phyloP scores from a whole-genome alignment of 2,888 invertebrate species.

The Microdon myrmicae region DNA sequence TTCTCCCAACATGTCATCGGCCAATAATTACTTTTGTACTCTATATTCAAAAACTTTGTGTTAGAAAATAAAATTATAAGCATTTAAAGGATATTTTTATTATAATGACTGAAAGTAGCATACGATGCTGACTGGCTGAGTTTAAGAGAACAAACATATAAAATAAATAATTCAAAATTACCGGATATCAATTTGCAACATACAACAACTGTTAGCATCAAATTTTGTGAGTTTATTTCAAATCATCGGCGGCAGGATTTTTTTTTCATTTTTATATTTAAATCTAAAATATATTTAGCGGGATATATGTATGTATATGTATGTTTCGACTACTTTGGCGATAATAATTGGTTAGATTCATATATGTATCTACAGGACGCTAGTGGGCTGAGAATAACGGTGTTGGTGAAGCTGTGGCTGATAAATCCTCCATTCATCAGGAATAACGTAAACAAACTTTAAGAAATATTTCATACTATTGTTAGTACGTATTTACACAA shows the following conservation, averaged over 20 bases:
- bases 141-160: slow-evolving; percentile 19
- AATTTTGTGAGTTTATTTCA: slow-evolving; percentile 13
- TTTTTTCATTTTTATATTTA: slow-evolving; percentile 7
- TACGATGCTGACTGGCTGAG: slow-evolving; percentile 55
- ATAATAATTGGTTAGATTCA: slow-evolving; percentile 9
- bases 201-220: slow-evolving; percentile 42
- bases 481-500: not conserved
- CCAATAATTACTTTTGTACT: too few relatives aligned
- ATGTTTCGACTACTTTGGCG: slow-evolving; percentile 1
- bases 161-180: slow-evolving; percentile 42
- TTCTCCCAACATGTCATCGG: too few relatives aligned
- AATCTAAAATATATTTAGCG: slow-evolving; percentile 45
- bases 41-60: too few relatives aligned
- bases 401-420: slow-evolving; percentile 66
- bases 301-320: slow-evolving; percentile 21
- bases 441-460: slow-evolving; percentile 67
- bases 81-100: slow-evolving; percentile 7
- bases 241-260: slow-evolving; percentile 19
- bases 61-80: too few relatives aligned
- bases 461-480: slow-evolving; percentile 42
- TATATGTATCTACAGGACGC: slow-evolving; percentile 61
- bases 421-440: slow-evolving; percentile 67
- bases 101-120: slow-evolving; percentile 26
- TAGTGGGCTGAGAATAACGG: slow-evolving; percentile 66
- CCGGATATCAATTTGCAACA: slow-evolving; percentile 46